A percentile compares a stretch with the other conserved stretches of the same genome.
Conservation (phyloP, 2,113 vertebrate species). For the Mandrillus leucophaeus region DNA sequence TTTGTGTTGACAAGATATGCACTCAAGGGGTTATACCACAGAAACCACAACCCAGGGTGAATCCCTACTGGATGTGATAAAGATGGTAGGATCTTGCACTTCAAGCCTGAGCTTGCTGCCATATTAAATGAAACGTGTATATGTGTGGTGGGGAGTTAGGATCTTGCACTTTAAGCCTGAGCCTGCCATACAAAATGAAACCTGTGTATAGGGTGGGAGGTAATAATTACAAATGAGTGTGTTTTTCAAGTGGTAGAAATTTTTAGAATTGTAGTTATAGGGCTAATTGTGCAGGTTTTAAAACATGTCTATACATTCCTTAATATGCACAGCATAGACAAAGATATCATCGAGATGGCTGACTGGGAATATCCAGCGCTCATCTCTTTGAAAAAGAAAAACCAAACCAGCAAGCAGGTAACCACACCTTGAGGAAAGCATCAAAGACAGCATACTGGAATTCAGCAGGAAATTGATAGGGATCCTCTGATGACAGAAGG, state of each 20-base stretch:
- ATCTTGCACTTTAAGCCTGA: too few relatives aligned
- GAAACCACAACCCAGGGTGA: not conserved
- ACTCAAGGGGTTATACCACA: not conserved
- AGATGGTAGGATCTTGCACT: not conserved
- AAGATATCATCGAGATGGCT: not conserved
- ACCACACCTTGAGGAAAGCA: too few relatives aligned
- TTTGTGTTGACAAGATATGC: not conserved
- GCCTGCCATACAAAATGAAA: too few relatives aligned
- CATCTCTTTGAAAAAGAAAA: too few relatives aligned
- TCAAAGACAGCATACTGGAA: too few relatives aligned
- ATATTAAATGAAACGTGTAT: too few relatives aligned
- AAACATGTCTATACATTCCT: not conserved
- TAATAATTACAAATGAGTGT: not conserved
- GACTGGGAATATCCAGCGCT: too few relatives aligned
- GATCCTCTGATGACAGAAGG: too few relatives aligned
- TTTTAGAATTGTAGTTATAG: not conserved
- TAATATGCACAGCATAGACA: not conserved
- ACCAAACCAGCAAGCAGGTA: too few relatives aligned
- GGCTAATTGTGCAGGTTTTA: not conserved
- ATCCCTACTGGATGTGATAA: accelerated
- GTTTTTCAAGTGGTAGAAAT: not conserved
- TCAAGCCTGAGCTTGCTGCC: too few relatives aligned
- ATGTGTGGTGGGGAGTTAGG: not conserved
- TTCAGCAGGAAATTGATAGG: too few relatives aligned
- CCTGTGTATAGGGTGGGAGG: too few relatives aligned